These are phyloP conservation scores for Ichneumon xanthorius DNA, from an alignment of 2,888 invertebrate species.

Conservation along the genomic window DNA sequence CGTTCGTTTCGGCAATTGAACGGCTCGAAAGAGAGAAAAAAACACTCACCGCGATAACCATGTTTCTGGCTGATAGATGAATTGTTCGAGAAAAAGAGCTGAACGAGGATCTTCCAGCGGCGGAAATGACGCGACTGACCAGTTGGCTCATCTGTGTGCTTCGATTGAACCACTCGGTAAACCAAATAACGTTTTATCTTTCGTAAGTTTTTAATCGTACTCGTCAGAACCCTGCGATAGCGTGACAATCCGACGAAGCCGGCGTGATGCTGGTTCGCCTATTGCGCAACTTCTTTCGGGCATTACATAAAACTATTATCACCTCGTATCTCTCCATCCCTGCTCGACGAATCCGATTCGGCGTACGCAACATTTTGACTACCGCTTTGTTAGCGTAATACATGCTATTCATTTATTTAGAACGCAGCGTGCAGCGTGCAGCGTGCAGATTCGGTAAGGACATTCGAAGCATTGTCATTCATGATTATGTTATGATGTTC, in stretches of 20 bases:
- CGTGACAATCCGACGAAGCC: constrained; percentile 34
- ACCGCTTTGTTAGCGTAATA: constrained; percentile 26
- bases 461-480: constrained; percentile 27
- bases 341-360: neutral
- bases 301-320: constrained; percentile 65
- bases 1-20: neutral
- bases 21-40: constrained; percentile 1
- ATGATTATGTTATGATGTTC: constrained; percentile 31
- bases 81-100: constrained; percentile 74
- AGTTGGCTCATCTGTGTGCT: constrained; percentile 76
- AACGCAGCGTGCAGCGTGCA: neutral
- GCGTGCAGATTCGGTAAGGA: neutral
- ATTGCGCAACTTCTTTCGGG: constrained; percentile 66
- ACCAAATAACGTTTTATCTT: constrained; percentile 57
- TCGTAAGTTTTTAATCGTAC: neutral
- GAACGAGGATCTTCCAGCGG: constrained; percentile 72
- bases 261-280: constrained; percentile 33
- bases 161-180: constrained; percentile 60
- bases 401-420: constrained; percentile 18
- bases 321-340: constrained; percentile 30
- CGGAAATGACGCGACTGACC: constrained; percentile 74
- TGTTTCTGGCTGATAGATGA: constrained; percentile 78
- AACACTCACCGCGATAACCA: constrained; percentile 82
- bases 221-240: constrained; percentile 10
- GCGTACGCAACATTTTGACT: neutral